Percentiles rank a stretch among this genome's conserved stretches.
These are phyloP conservation scores for Montipora efflorescens DNA, from an alignment of 64 coral and sea anemone species.

Conservation along the genomic window DNA sequence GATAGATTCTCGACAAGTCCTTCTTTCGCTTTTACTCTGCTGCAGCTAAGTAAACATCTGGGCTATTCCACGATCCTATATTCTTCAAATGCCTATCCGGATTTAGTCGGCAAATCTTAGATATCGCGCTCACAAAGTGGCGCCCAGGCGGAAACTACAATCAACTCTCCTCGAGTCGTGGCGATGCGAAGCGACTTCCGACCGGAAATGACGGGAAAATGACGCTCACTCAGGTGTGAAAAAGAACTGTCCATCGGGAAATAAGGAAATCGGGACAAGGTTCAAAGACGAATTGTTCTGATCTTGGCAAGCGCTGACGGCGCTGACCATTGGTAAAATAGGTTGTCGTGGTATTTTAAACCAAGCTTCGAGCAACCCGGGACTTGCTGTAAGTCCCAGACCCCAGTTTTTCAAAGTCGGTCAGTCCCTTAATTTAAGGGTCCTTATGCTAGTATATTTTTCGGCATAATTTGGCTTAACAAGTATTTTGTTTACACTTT, in stretches of 20 bases:
- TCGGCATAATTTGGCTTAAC: too few species aligned
- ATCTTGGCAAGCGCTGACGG: background rate
- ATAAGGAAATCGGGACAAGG: background rate
- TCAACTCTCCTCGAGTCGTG: background rate
- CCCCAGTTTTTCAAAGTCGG: too few species aligned
- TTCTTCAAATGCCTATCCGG: background rate
- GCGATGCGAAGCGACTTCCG: constrained; percentile 62
- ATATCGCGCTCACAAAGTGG: background rate
- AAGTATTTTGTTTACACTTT: too few species aligned
- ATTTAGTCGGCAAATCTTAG: background rate
- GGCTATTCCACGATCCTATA: background rate
- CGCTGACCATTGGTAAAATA: too few species aligned
- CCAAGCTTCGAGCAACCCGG: too few species aligned
- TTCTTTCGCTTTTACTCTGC: constrained; percentile 15
- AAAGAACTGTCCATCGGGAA: background rate
- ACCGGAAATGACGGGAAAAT: constrained; percentile 67
- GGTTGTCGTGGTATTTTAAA: too few species aligned
- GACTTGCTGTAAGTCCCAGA: too few species aligned
- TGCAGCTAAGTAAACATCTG: background rate
- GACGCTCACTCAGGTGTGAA: background rate
- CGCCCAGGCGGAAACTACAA: constrained; percentile 5
- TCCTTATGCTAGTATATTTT: too few species aligned
- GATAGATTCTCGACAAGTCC: background rate
- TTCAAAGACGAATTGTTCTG: background rate
- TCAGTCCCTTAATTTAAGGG: too few species aligned